Percentiles rank a stretch among this genome's conserved stretches.
These are phyloP conservation scores for Mythimna ferrago DNA, from an alignment of 2,888 invertebrate species.

Conservation along the genomic window DNA sequence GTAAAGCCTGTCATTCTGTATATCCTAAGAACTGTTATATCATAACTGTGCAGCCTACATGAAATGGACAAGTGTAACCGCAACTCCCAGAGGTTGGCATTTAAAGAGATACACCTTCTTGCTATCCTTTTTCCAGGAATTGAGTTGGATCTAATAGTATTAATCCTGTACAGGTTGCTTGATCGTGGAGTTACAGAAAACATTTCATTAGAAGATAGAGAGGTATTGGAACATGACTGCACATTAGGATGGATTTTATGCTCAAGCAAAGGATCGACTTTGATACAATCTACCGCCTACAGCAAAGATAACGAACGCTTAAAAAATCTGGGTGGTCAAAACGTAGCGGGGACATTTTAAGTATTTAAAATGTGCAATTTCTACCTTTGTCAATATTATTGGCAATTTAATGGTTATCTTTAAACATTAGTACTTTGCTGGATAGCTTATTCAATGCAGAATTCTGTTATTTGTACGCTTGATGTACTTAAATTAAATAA, in stretches of 20 bases:
- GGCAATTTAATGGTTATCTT: no score
- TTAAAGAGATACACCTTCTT: neutral
- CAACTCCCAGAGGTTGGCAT: neutral
- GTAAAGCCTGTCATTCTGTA: constrained; percentile 2
- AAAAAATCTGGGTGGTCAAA: no score
- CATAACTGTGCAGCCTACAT: neutral
- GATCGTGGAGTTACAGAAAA: constrained; percentile 9
- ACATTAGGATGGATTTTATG: neutral
- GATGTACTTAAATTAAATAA: no score
- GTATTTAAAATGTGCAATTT: no score
- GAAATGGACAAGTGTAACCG: neutral
- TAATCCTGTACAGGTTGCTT: neutral
- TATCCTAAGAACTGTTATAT: neutral
- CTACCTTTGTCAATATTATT: no score
- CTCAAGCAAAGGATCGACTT: neutral
- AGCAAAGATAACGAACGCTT: no score
- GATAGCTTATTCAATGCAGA: no score
- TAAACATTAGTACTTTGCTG: no score
- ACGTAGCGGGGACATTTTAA: no score
- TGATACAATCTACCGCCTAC: neutral
- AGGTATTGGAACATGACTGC: neutral
- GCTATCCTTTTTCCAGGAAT: constrained; percentile 1
- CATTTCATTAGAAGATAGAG: neutral
- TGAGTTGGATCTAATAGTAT: neutral
- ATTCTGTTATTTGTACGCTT: no score